Conservation (phyloP, 2,888 invertebrate genomes). For the Argyresthia albistria region DNA sequence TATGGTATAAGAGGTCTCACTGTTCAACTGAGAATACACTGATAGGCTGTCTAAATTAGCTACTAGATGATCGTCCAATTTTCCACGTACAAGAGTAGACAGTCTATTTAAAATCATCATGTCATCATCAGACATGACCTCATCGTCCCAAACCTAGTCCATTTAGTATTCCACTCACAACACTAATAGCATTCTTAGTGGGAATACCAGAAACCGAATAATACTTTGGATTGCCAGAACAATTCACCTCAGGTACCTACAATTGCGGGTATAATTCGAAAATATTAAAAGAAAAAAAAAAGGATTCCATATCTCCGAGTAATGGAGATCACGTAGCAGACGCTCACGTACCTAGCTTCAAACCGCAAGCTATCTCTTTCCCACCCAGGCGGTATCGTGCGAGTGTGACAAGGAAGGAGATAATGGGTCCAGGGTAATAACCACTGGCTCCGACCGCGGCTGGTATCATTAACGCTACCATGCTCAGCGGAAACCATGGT, state of each 20-base stretch:
- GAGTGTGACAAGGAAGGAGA: constrained; percentile 51
- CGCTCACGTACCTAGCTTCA: constrained; percentile 36
- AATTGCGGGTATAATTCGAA: neutral
- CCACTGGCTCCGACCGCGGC: neutral
- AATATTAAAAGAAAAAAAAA: constrained; percentile 36
- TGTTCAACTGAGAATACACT: too few relatives aligned
- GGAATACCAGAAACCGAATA: neutral
- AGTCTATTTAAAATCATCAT: too few relatives aligned
- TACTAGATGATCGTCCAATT: too few relatives aligned
- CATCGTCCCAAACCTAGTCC: neutral
- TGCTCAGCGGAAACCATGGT: constrained; percentile 39
- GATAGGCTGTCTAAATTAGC: too few relatives aligned
- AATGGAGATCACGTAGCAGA: constrained; percentile 66
- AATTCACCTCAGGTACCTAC: neutral
- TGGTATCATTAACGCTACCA: constrained; percentile 10
- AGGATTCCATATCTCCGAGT: constrained; percentile 27
- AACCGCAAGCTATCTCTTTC: constrained; percentile 35
- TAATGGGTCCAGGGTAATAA: constrained; percentile 23
- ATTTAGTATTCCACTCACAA: neutral
- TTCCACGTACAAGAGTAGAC: too few relatives aligned
- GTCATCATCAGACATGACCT: too few relatives aligned
- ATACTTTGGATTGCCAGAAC: neutral
- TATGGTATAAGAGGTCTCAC: too few relatives aligned
- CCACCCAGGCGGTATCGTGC: constrained; percentile 32
- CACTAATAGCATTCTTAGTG: neutral